Percentiles rank a stretch among this genome's conserved stretches.
phyloP scores from a whole-genome alignment of 2,888 invertebrate genomes.

The Eupithecia tripunctaria region DNA sequence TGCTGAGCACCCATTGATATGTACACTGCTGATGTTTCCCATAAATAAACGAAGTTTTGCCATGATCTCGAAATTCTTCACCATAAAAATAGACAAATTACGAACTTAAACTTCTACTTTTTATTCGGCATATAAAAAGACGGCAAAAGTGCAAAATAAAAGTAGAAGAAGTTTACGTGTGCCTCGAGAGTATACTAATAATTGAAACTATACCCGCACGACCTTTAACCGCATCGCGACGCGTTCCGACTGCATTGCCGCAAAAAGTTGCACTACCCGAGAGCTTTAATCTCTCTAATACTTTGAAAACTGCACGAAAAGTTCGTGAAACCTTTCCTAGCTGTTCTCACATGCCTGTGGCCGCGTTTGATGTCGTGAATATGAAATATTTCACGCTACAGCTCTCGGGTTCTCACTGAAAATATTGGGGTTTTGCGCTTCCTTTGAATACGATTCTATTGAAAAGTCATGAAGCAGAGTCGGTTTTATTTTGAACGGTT shows the following conservation, averaged over 20 bases:
- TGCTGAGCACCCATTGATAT: neutral
- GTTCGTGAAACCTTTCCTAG: neutral
- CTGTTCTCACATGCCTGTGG: neutral
- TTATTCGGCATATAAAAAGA: neutral
- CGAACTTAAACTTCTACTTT: neutral
- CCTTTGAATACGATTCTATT: conserved; percentile 7
- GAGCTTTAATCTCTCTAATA: neutral
- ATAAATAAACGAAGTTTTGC: neutral
- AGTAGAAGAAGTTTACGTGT: neutral
- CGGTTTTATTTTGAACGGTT: neutral
- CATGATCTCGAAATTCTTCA: neutral
- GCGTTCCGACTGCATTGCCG: neutral
- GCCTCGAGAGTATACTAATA: neutral
- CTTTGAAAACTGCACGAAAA: neutral
- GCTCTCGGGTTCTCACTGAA: conserved; percentile 1
- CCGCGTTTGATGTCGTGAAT: neutral
- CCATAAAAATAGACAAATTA: neutral
- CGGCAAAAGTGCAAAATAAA: neutral
- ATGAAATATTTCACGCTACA: conserved; percentile 7
- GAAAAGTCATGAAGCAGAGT: neutral
- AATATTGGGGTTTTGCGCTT: conserved; percentile 4
- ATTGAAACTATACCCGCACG: neutral
- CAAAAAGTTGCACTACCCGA: neutral
- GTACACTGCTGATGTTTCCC: neutral
- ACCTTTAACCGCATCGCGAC: neutral